Base-by-base conservation (phyloP, 2,797 vertebrate genomes). In the Otolemur crassicaudatus region DNA sequence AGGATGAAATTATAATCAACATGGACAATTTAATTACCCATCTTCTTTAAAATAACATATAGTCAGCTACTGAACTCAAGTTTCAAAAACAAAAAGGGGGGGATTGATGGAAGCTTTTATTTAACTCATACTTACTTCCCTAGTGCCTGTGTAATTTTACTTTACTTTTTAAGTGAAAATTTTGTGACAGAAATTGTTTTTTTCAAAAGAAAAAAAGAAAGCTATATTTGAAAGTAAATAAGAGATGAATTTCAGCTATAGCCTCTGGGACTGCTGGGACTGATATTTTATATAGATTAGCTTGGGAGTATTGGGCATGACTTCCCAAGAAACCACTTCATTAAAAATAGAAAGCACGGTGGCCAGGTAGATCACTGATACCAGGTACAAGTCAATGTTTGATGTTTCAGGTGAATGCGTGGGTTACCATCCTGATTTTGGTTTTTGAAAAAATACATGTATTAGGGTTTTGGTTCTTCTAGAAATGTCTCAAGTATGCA, bases 171-270 rank as follows among this genome's bases (percentile, higher is more conserved):
- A 43, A 37, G 43, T 17, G 22, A 65, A 87, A 94, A 43, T 29
- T 87, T 77, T 79, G 31, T 83, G 65, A 72, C 10, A 29, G 43
- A 72, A 88, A 79, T 16, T 67, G 0, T 43, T 97, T 40, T 94
- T 85, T 90, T 31, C 12, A 27, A 93, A 96, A 90, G 17, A 13
- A 43, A 90, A 86, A 31, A 92, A 87, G 70, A 91, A 87, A 83
- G 4, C 1, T 69, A 4, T 14, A 56, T 81, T 91, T 84, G 31
- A 84, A 91, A 83, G 27, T 37, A 31, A 92, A 65, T 19, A 17
- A 5, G 46, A 72, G 13, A 61, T 56, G 37, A 75, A 90, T n/a
- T 88, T 72, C 85, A 87, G 43, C 11, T 75, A 65, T 27, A 58
- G 72, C 0, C 40, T 82, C 11, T 40, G 72, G 91, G 79, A 82